These are phyloP conservation scores for Nymphalis polychloros DNA, from an alignment of 2,888 invertebrate genomes.

Conservation along the genomic window DNA sequence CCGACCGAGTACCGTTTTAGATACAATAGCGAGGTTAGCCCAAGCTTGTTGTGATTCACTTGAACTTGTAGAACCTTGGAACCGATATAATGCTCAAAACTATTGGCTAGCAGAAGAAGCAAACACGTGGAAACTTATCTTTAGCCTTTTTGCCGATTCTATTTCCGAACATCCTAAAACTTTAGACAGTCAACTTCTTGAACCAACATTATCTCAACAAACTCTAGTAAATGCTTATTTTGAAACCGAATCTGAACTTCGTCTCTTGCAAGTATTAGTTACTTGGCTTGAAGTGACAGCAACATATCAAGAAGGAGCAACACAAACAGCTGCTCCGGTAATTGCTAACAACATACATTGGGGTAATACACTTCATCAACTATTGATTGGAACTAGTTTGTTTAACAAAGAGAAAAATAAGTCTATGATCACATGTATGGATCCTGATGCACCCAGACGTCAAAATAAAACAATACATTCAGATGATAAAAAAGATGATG, in stretches of 20 bases:
- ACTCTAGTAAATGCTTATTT: slow-evolving; percentile 66
- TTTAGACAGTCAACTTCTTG: slow-evolving; percentile 67
- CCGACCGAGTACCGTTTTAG: slow-evolving; percentile 79
- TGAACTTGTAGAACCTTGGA: slow-evolving; percentile 76
- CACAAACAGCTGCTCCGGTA: slow-evolving; percentile 69
- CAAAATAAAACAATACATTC: slow-evolving; percentile 91
- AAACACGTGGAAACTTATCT: slow-evolving; percentile 93
- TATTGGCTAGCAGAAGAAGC: slow-evolving; percentile 89
- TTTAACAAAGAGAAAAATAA: slow-evolving; percentile 73
- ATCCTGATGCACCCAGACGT: slow-evolving; percentile 94
- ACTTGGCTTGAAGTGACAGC: slow-evolving; percentile 96
- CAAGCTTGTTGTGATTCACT: slow-evolving; percentile 84
- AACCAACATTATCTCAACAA: slow-evolving; percentile 68
- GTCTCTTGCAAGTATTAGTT: slow-evolving; percentile 91
- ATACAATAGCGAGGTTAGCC: slow-evolving; percentile 83
- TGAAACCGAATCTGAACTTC: slow-evolving; percentile 78
- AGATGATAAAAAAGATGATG: slow-evolving; percentile 90
- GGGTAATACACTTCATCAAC: slow-evolving; percentile 94
- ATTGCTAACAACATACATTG: slow-evolving; percentile 87
- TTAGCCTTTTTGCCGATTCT: slow-evolving; percentile 91
- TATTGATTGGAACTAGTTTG: slow-evolving; percentile 79
- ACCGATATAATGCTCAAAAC: slow-evolving; percentile 72
- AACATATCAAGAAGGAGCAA: slow-evolving; percentile 87
- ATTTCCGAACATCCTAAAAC: slow-evolving; percentile 82
- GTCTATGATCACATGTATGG: slow-evolving; percentile 85